These are phyloP conservation scores for Acrobasis repandana DNA, from an alignment of 2,888 invertebrate genomes.

Conservation along the genomic window DNA sequence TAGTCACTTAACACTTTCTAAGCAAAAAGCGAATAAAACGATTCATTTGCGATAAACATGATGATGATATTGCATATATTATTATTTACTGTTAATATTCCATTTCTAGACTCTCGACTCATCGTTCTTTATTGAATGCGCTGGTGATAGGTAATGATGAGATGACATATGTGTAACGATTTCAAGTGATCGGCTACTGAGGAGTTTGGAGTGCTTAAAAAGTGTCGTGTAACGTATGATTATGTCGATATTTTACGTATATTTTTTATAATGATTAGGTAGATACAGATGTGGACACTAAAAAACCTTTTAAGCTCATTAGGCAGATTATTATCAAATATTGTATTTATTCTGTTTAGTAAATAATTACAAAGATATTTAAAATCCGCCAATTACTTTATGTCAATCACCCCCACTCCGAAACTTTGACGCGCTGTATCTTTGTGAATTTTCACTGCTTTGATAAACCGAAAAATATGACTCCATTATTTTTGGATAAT, in stretches of 20 bases:
- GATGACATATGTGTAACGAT: constrained; percentile 11
- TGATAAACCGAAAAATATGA: too few relatives aligned
- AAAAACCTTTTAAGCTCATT: too few relatives aligned
- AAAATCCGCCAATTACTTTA: too few relatives aligned
- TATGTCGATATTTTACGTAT: background rate
- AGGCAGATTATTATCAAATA: too few relatives aligned
- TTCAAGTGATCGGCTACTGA: constrained; percentile 12
- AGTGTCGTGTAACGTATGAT: background rate
- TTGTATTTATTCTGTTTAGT: too few relatives aligned
- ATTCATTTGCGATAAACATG: constrained; percentile 30
- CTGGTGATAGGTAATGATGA: constrained; percentile 2
- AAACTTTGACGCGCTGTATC: too few relatives aligned
- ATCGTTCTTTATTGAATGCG: constrained; percentile 27
- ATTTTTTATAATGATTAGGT: too few relatives aligned
- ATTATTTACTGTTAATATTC: constrained; percentile 26
- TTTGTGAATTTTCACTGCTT: too few relatives aligned
- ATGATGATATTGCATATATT: constrained; percentile 32
- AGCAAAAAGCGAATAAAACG: constrained; percentile 21
- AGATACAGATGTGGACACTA: too few relatives aligned
- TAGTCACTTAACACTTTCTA: constrained; percentile 18
- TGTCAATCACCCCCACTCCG: too few relatives aligned
- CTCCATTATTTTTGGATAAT: too few relatives aligned
- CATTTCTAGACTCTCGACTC: constrained; percentile 28
- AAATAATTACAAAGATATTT: too few relatives aligned
- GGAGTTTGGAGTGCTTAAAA: background rate